A percentile compares a stretch with the other conserved stretches of the same genome.
Evolutionary conservation across 2,113 vertebrate genomes (phyloP).

Genomic region (Pao palembangensis): DNA sequence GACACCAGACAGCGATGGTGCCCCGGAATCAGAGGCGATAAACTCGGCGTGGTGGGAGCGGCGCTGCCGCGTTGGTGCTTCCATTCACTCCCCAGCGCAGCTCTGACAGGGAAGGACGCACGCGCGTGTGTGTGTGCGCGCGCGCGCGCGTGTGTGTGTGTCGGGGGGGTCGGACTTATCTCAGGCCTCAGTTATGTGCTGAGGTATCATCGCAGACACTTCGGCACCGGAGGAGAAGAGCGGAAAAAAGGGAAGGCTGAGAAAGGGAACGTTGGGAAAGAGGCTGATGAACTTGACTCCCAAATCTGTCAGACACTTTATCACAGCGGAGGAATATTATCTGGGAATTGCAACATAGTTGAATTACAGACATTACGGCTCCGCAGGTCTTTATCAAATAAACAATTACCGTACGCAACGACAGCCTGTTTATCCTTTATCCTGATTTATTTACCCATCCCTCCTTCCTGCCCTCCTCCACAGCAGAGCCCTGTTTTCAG

Average conservation of each 20-base stretch:
- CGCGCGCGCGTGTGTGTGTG: too few species aligned
- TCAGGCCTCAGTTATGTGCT: conserved; percentile 94
- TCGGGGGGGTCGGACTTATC: conserved; percentile 80
- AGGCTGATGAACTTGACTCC: conserved; percentile 75
- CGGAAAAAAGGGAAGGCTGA: neutral
- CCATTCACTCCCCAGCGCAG: conserved; percentile 3
- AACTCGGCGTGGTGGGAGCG: conserved; percentile 1
- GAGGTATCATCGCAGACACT: conserved; percentile 94
- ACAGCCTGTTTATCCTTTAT: conserved; percentile 76
- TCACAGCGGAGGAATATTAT: conserved; percentile 92
- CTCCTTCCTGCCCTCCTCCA: conserved; percentile 28
- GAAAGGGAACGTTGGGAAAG: conserved; percentile 67
- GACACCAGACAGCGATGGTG: conserved; percentile 66
- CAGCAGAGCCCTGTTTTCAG: conserved; percentile 49
- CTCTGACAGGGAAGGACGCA: conserved; percentile 43
- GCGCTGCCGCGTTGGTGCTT: neutral
- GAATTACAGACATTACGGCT: conserved; percentile 95
- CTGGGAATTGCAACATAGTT: conserved; percentile 80
- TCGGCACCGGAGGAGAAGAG: conserved; percentile 85
- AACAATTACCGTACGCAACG: conserved; percentile 73
- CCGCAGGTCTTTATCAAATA: conserved; percentile 84
- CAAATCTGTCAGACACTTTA: conserved; percentile 87
- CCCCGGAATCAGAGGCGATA: conserved; percentile 48
- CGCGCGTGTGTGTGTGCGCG: too few species aligned
- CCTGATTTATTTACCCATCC: conserved; percentile 72